Evolutionary conservation across 2,888 invertebrate species (phyloP).

Genomic region (Rhagonycha lutea): DNA sequence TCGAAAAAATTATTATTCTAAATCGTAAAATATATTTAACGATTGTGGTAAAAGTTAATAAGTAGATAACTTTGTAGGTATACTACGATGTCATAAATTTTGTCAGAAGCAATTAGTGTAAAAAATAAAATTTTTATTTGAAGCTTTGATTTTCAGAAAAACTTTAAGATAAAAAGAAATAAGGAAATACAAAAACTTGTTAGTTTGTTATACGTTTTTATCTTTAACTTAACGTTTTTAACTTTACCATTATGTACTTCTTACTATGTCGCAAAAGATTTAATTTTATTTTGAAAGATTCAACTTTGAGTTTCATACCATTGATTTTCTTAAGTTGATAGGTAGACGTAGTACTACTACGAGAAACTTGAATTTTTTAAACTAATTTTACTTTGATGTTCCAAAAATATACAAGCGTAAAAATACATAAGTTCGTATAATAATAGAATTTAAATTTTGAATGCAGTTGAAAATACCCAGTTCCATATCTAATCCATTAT

Average conservation of each 20-base stretch:
- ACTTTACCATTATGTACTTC: too few species aligned
- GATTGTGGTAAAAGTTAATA: background rate
- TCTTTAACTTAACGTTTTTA: too few species aligned
- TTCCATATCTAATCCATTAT: background rate
- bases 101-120: background rate
- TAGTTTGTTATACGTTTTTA: too few species aligned
- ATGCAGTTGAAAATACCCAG: background rate
- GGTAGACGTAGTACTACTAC: background rate
- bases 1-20: background rate
- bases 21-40: background rate
- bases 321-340: background rate
- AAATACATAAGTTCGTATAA: background rate
- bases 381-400: background rate
- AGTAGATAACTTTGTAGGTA: background rate
- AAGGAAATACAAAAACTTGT: background rate
- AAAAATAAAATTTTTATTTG: background rate
- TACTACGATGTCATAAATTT: background rate
- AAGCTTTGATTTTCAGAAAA: background rate
- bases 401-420: background rate
- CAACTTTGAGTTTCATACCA: background rate
- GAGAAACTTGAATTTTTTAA: background rate
- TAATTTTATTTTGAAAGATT: background rate
- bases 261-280: background rate
- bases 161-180: background rate
- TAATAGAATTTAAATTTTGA: background rate